These are phyloP conservation scores for human DNA, from an alignment of 2,113 vertebrate species.

Conservation along the genomic window GRCh38 chr13:103974001-103974500, in stretches of 20 bases:
- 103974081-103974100: background rate
- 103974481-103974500: constrained; percentile 82
- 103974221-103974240: constrained; percentile 27
- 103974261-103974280: background rate
- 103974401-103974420: constrained; percentile 76
- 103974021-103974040: background rate
- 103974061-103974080: background rate
- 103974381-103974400: constrained; percentile 80
- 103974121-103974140: background rate
- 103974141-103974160: background rate
- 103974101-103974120: background rate
- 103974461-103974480: constrained; percentile 84
- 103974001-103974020: background rate
- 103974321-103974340: background rate
- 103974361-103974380: constrained; percentile 83
- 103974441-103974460: constrained; percentile 79
- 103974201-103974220: background rate
- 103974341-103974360: constrained; percentile 78
- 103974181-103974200: background rate
- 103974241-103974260: background rate
- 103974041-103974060: background rate
- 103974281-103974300: background rate
- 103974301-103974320: constrained; percentile 17
- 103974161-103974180: background rate
- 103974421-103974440: constrained; percentile 82